A percentile compares a stretch with the other conserved stretches of the same genome.
These are phyloP conservation scores for Drosophila recens DNA, from an alignment of 2,888 invertebrate species.

Conservation along the genomic window DNA sequence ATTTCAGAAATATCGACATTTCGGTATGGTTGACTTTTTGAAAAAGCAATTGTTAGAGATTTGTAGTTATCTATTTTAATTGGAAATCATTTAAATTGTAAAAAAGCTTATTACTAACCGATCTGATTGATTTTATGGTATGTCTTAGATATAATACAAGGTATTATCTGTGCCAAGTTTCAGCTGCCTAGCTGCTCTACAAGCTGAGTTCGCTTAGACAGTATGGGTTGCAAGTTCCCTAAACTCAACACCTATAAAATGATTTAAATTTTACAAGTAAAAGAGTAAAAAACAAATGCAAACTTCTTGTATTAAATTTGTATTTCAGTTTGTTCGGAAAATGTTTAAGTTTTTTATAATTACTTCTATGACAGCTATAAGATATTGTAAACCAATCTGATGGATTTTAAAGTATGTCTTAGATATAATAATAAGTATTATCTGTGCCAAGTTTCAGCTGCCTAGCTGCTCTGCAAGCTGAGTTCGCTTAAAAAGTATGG, in stretches of 20 bases:
- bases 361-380: not conserved
- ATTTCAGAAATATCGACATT: too few species aligned
- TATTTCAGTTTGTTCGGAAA: too few species aligned
- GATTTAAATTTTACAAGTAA: too few species aligned
- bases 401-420: not conserved
- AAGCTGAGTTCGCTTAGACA: slow-evolving; percentile 5
- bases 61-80: too few species aligned
- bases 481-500: not conserved
- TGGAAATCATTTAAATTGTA: too few species aligned
- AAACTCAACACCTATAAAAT: not conserved
- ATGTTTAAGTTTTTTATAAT: not conserved
- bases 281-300: too few species aligned
- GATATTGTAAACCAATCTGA: not conserved
- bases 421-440: not conserved
- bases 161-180: slow-evolving; percentile 1
- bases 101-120: too few species aligned
- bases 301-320: too few species aligned
- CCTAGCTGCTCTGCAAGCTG: not conserved
- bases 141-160: not conserved
- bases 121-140: not conserved
- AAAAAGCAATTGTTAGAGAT: too few species aligned
- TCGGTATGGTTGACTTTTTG: too few species aligned
- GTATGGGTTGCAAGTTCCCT: not conserved
- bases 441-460: not conserved
- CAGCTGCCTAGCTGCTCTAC: not conserved